A percentile compares a stretch with the other conserved stretches of the same genome.
phyloP scores from a whole-genome alignment of 2,113 vertebrate genomes.

The Paralichthys olivaceus region DNA sequence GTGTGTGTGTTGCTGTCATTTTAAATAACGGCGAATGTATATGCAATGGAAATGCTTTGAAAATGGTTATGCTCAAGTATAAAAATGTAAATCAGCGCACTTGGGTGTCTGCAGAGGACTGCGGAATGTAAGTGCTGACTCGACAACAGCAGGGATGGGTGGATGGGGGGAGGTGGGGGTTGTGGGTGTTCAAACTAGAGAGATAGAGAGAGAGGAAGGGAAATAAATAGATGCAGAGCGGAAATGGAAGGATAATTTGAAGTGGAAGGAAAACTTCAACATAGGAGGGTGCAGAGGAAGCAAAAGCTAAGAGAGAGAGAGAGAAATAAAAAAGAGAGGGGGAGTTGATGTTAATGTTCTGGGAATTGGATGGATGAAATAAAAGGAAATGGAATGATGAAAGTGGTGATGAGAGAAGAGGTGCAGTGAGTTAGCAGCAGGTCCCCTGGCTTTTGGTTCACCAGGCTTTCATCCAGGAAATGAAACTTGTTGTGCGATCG shows the following conservation, averaged over 20 bases:
- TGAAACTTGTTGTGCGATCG: conserved; percentile 20
- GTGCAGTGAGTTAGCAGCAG: conserved; percentile 41
- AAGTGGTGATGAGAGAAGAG: conserved; percentile 14
- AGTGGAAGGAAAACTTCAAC: neutral
- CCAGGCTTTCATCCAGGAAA: conserved; percentile 64
- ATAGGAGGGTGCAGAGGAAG: neutral
- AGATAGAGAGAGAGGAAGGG: conserved; percentile 4
- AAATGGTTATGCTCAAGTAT: conserved; percentile 24
- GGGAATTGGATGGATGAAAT: conserved; percentile 35
- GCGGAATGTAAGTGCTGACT: conserved; percentile 72
- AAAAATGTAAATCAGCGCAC: conserved; percentile 55
- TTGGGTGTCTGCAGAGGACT: conserved; percentile 67
- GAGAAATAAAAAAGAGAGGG: neutral
- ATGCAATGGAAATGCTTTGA: conserved; percentile 14
- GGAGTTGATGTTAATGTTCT: conserved; percentile 28
- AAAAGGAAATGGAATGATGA: conserved; percentile 18
- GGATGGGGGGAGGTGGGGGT: conserved; percentile 18
- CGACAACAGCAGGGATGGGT: conserved; percentile 42
- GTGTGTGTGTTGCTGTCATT: neutral
- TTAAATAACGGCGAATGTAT: conserved; percentile 13
- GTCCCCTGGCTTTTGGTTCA: conserved; percentile 39
- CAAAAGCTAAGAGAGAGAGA: neutral
- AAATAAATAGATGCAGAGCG: conserved; percentile 22
- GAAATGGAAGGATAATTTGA: conserved; percentile 35
- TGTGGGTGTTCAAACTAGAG: neutral